Percentiles rank a stretch among this genome's conserved stretches.
Evolutionary conservation across 2,797 vertebrate genomes (phyloP).

Genomic region (Erpetoichthys calabaricus): DNA sequence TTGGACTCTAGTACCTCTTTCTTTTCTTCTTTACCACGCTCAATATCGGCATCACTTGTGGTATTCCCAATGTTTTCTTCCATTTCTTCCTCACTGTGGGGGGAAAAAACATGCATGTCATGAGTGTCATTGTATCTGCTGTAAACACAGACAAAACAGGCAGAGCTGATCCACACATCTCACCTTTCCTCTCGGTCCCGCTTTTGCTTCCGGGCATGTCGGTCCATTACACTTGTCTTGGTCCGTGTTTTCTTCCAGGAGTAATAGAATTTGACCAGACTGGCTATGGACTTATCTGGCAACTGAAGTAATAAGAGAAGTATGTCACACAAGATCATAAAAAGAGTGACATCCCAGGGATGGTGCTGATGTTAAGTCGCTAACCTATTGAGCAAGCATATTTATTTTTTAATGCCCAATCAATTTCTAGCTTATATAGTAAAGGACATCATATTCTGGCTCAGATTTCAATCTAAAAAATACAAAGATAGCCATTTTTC

Average conservation of each 20-base stretch:
- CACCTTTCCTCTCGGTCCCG: constrained; percentile 82
- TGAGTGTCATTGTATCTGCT: neutral
- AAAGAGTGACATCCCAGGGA: constrained; percentile 5
- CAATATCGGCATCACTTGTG: constrained; percentile 56
- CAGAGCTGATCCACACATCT: constrained; percentile 14
- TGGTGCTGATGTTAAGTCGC: no score
- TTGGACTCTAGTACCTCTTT: constrained; percentile 53
- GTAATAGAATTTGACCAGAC: constrained; percentile 89
- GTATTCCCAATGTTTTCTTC: constrained; percentile 56
- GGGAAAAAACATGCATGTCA: neutral
- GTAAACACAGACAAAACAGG: neutral
- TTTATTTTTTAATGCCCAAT: no score
- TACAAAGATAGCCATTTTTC: no score
- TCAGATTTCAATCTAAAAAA: no score
- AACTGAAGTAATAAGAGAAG: constrained; percentile 39
- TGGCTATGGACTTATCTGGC: constrained; percentile 87
- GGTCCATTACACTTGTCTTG: constrained; percentile 90
- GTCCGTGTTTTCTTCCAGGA: constrained; percentile 94
- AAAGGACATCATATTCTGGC: no score
- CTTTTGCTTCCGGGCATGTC: constrained; percentile 82
- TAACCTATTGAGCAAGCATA: no score
- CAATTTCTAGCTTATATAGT: no score
- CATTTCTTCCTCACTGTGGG: constrained; percentile 67
- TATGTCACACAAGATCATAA: neutral
- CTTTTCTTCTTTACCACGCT: constrained; percentile 70